Evolutionary conservation across 2,888 invertebrate genomes (phyloP), one percentile per base, ranked within the genome.

Genomic region (Alentia gelatinosa): DNA sequence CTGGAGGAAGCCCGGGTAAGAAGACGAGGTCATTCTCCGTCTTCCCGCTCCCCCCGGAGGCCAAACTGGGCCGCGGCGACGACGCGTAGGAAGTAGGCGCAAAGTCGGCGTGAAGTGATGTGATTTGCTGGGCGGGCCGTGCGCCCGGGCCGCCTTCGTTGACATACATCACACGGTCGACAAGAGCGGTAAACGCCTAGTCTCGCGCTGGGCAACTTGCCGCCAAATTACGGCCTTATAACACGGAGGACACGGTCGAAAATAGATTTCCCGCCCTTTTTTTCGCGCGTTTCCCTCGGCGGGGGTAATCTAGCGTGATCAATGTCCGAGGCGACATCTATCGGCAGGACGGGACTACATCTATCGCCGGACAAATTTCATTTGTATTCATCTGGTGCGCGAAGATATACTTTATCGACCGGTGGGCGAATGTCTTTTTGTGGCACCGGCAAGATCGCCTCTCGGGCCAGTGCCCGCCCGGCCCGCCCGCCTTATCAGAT

Each of bases 351-450:
- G 75, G 75, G 37, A 37, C 37, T 39, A 30, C 83, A 42, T 83
- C 42, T 83, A 83, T 83, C 83, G 83, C n/a, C 23, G 33, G 86
- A 86, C 86, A 86, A 86, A 86, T 86, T 86, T 86, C 86, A 86
- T 86, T 86, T 86, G 86, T 86, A 86, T 86, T 86, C 86, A 86
- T 86, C 86, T 86, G 86, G 30, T 86, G 30, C 33, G 50, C 30
- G 5, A 86, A 86, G 86, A 86, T 86, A 86, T 86, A 86, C 86
- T 40, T 86, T 86, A 86, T 86, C 86, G 86, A 86, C 86, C 33
- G 50, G 42, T 47, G 86, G 86, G 47, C 86, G 86, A 50, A 42
- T 86, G 86, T 86, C 86, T 86, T 86, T 86, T 86, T 86, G 86
- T 86, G 30, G 47, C 12, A 35, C 79, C 86, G 23, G 86, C 42